Evolutionary conservation across 1,140 invertebrate genomes (phyloP).

Genomic region (Musca domestica): DNA sequence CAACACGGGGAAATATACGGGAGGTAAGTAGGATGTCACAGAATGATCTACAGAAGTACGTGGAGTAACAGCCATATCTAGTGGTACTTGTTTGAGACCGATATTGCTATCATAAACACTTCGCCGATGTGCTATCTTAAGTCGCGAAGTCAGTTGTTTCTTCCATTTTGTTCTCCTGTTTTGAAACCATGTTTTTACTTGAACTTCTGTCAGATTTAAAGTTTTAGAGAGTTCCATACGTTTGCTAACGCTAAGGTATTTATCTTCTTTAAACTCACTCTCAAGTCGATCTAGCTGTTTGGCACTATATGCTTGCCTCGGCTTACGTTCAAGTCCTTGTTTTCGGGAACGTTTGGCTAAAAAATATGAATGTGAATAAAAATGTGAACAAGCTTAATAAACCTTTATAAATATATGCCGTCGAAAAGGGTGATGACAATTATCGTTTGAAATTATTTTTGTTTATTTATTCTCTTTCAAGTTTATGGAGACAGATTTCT

Average conservation of each 20-base stretch:
- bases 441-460: too few species aligned
- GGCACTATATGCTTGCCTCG: conserved; percentile 91
- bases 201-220: conserved; percentile 87
- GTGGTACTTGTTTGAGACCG: conserved; percentile 23
- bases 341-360: conserved; percentile 75
- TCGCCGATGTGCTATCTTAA: conserved; percentile 85
- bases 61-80: too few species aligned
- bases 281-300: conserved; percentile 89
- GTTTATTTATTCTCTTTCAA: too few species aligned
- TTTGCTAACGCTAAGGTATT: conserved; percentile 93
- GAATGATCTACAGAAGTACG: too few species aligned
- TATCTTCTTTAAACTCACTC: conserved; percentile 91
- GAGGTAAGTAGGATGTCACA: too few species aligned
- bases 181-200: conserved; percentile 98
- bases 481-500: too few species aligned
- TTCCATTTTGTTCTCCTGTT: conserved; percentile 95
- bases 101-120: conserved; percentile 66
- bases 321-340: conserved; percentile 86
- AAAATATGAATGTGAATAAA: too few species aligned
- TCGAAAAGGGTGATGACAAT: too few species aligned
- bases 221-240: conserved; percentile 88
- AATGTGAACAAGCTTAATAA: too few species aligned
- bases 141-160: conserved; percentile 84
- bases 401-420: too few species aligned
- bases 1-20: too few species aligned